Conservation (phyloP, 2,113 vertebrate species). For the Corydoras maculifer region DNA sequence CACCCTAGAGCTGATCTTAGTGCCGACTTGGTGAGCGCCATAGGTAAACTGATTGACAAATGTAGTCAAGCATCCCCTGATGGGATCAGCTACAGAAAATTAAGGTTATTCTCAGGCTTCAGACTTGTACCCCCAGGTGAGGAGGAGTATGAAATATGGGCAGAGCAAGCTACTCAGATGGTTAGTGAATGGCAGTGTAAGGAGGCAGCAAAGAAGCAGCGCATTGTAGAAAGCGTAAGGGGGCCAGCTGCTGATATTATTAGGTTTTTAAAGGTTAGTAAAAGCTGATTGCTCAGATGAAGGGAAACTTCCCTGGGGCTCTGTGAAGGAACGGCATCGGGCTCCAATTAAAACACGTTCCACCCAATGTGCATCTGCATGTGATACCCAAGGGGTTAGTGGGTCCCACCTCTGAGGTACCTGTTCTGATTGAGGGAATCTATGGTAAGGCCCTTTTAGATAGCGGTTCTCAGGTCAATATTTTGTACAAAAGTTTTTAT, state of each 20-base stretch:
- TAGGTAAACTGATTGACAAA: constrained; percentile 20
- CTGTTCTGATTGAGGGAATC: no score
- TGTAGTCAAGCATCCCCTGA: constrained; percentile 20
- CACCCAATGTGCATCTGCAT: background rate
- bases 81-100: constrained; percentile 19
- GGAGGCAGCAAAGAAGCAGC: constrained; percentile 24
- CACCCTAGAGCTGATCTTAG: no score
- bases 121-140: constrained; percentile 24
- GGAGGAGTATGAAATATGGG: constrained; percentile 34
- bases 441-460: no score
- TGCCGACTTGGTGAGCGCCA: no score
- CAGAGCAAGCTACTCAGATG: constrained; percentile 25
- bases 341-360: constrained; percentile 2
- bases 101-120: constrained; percentile 31
- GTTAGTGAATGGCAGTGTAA: constrained; percentile 32
- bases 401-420: no score
- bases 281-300: background rate
- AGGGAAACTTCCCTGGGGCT: constrained; percentile 1
- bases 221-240: constrained; percentile 25
- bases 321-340: constrained; percentile 7
- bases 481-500: constrained; percentile 12
- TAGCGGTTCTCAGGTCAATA: no score
- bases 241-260: constrained; percentile 31
- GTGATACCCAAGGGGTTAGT: no score
- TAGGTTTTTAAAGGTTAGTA: constrained; percentile 23